Evolutionary conservation across 1,140 invertebrate genomes (phyloP).

Genomic region (Drosophila auraria): DNA sequence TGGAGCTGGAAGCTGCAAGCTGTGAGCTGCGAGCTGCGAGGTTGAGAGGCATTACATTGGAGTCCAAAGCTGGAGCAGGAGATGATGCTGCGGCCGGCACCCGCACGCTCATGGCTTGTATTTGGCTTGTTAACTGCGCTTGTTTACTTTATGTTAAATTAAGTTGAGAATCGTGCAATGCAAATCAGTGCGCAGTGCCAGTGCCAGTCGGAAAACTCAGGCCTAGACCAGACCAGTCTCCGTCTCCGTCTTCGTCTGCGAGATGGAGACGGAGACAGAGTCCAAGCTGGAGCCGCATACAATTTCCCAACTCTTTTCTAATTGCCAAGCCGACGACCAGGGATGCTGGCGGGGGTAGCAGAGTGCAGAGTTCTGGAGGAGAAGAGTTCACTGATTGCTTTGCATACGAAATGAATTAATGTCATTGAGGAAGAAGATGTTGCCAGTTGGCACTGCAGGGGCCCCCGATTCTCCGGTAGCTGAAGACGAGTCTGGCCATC

Average conservation of each 20-base stretch:
- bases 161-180: slow-evolving; percentile 85
- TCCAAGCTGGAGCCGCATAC: slow-evolving; percentile 60
- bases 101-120: slow-evolving; percentile 80
- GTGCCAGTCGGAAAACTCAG: slow-evolving; percentile 62
- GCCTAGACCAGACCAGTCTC: slow-evolving; percentile 28
- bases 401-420: slow-evolving; percentile 84
- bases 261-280: slow-evolving; percentile 39
- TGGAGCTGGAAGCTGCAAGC: slow-evolving; percentile 11
- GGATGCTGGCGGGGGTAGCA: slow-evolving; percentile 6
- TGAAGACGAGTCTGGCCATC: slow-evolving; percentile 22
- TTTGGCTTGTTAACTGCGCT: slow-evolving; percentile 84
- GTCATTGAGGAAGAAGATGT: slow-evolving; percentile 83
- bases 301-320: slow-evolving; percentile 84
- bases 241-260: slow-evolving; percentile 8
- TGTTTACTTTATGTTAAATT: slow-evolving; percentile 85
- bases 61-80: slow-evolving; percentile 19
- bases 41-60: background rate
- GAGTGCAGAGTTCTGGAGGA: slow-evolving; percentile 27
- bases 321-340: slow-evolving; percentile 64
- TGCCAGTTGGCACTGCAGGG: slow-evolving; percentile 58
- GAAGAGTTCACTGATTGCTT: slow-evolving; percentile 74
- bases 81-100: slow-evolving; percentile 55
- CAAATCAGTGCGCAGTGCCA: slow-evolving; percentile 79
- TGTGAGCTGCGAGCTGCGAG: slow-evolving; percentile 4
- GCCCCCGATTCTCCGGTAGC: slow-evolving; percentile 45